A percentile compares a stretch with the other conserved stretches of the same genome.
Evolutionary conservation across 2,888 invertebrate genomes (phyloP).

Genomic region (Formica aserva): DNA sequence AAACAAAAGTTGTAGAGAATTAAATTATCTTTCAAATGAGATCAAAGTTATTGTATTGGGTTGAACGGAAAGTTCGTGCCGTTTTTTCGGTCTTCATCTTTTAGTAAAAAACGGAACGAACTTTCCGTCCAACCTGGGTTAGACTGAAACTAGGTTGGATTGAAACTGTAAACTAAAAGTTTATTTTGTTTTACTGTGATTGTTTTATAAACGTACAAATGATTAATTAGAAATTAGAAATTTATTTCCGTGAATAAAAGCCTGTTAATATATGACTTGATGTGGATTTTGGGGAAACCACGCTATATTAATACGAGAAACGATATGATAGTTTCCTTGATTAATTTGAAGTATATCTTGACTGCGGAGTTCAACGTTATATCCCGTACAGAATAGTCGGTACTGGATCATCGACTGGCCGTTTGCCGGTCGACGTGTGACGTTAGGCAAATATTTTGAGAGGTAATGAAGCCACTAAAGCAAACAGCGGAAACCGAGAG

Average conservation of each 20-base stretch:
- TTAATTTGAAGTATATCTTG: conserved; percentile 43
- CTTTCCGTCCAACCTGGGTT: too few relatives aligned
- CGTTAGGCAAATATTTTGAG: conserved; percentile 84
- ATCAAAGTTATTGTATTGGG: too few relatives aligned
- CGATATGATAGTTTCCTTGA: conserved; percentile 35
- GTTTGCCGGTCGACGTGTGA: conserved; percentile 76
- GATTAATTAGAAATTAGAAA: neutral
- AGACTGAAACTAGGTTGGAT: too few relatives aligned
- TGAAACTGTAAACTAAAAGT: neutral
- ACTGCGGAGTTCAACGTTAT: conserved; percentile 13
- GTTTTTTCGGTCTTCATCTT: too few relatives aligned
- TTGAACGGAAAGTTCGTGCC: too few relatives aligned
- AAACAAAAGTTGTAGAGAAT: too few relatives aligned
- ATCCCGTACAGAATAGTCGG: conserved; percentile 64
- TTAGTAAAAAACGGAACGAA: too few relatives aligned
- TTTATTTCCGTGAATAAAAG: neutral
- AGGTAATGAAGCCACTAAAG: conserved; percentile 84
- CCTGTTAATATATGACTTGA: neutral
- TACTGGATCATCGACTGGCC: conserved; percentile 78
- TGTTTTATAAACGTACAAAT: neutral
- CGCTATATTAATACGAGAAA: neutral
- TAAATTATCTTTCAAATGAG: too few relatives aligned
- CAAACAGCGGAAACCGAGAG: conserved; percentile 77
- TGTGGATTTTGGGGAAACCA: conserved; percentile 1
- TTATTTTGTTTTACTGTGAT: neutral